phyloP scores from a whole-genome alignment of 2,113 vertebrate species.

The Nymphicus hollandicus region DNA sequence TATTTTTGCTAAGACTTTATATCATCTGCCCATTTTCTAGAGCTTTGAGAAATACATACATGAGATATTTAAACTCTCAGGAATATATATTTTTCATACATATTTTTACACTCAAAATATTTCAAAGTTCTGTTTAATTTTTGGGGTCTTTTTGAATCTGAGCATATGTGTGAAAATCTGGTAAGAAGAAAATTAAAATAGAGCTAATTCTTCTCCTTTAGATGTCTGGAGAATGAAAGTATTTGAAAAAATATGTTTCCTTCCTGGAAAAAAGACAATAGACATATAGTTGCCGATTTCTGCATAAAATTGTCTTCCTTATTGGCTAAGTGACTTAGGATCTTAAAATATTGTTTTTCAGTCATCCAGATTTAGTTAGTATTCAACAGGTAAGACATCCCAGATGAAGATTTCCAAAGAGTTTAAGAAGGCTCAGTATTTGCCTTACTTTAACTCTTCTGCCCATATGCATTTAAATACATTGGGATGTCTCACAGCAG shows the following conservation, averaged over 20 bases:
- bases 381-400: background rate
- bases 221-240: background rate
- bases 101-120: background rate
- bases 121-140: background rate
- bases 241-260: background rate
- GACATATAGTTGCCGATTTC: background rate
- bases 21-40: background rate
- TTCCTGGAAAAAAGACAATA: background rate
- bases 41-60: background rate
- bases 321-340: background rate
- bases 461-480: background rate
- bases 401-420: background rate
- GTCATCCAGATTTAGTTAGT: background rate
- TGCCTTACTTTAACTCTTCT: background rate
- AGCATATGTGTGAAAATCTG: background rate
- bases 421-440: background rate
- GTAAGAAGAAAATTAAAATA: background rate
- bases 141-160: background rate
- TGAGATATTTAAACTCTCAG: background rate
- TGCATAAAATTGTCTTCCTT: background rate
- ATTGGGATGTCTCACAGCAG: background rate
- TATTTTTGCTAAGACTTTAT: background rate
- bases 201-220: background rate
- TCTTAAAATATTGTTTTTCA: background rate
- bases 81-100: background rate